Evolutionary conservation across 2,113 vertebrate species (phyloP).

Genomic region (Patagioenas fasciata): DNA sequence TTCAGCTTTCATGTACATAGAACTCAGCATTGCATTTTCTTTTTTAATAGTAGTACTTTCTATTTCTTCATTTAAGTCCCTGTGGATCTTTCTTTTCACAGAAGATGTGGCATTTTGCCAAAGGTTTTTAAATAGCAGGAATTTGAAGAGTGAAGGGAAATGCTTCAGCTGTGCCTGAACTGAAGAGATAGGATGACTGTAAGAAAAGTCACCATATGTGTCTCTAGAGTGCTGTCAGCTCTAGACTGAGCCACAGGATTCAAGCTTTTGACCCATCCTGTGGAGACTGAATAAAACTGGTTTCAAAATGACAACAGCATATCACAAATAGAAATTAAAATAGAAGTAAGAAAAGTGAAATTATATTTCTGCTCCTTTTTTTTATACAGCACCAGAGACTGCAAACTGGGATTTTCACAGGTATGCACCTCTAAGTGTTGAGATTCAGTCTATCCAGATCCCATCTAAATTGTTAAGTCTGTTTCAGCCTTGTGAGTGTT

Average conservation of each 20-base stretch:
- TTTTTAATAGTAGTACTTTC: constrained; percentile 1
- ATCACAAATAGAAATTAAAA: constrained; percentile 5
- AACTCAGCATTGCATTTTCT: constrained; percentile 2
- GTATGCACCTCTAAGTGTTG: not conserved
- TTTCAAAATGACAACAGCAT: not conserved
- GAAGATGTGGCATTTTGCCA: not conserved
- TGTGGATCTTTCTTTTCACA: not conserved
- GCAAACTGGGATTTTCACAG: not conserved
- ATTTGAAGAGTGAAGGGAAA: constrained; percentile 13
- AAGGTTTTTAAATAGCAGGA: constrained; percentile 18
- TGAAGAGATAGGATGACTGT: constrained; percentile 17
- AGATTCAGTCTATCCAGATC: not conserved
- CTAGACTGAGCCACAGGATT: not conserved
- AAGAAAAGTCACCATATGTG: not conserved
- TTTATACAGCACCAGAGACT: not conserved
- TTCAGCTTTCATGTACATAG: not conserved
- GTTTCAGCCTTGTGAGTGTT: not conserved
- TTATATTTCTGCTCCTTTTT: not conserved
- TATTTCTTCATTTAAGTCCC: not conserved
- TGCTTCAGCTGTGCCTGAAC: constrained; percentile 27
- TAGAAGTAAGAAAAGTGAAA: not conserved
- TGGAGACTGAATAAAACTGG: not conserved
- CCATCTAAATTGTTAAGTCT: not conserved
- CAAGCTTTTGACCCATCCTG: not conserved
- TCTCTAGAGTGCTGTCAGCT: constrained; percentile 2